These are phyloP conservation scores for Podarcis muralis DNA, from an alignment of 2,113 vertebrate genomes.

Conservation along the genomic window DNA sequence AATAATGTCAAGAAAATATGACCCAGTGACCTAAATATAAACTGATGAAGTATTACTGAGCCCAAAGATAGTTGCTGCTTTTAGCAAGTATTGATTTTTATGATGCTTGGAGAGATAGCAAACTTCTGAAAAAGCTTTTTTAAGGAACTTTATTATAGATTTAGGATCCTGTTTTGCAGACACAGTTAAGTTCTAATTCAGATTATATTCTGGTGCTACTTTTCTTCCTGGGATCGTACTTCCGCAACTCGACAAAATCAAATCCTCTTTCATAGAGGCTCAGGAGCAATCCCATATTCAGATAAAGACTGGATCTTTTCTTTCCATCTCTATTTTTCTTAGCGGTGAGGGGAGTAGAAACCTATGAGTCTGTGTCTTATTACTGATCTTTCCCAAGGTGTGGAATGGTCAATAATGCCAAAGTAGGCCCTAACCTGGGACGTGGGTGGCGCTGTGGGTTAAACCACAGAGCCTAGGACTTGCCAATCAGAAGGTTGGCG, in stretches of 20 bases:
- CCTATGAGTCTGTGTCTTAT: neutral
- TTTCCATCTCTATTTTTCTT: neutral
- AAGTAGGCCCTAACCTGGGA: neutral
- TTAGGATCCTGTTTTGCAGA: constrained; percentile 10
- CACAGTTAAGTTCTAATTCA: neutral
- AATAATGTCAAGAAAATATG: constrained; percentile 6
- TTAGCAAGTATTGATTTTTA: constrained; percentile 31
- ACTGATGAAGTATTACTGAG: constrained; percentile 5
- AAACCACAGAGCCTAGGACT: too few species aligned
- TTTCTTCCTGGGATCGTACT: neutral
- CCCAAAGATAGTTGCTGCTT: neutral
- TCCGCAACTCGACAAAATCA: neutral
- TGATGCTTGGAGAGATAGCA: constrained; percentile 14
- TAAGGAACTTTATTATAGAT: neutral
- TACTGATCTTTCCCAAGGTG: neutral
- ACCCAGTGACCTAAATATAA: neutral
- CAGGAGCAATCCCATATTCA: neutral
- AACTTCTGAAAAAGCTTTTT: neutral
- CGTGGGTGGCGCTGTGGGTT: too few species aligned
- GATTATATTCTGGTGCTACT: neutral
- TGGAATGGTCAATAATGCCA: neutral
- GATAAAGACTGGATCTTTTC: neutral
- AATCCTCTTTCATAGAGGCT: neutral
- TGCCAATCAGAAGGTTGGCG: too few species aligned
- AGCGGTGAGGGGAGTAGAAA: neutral